Evolutionary conservation across 1,140 invertebrate genomes (phyloP), one percentile per base, ranked within the genome.

Genomic region (Leguminivora glycinivorella): DNA sequence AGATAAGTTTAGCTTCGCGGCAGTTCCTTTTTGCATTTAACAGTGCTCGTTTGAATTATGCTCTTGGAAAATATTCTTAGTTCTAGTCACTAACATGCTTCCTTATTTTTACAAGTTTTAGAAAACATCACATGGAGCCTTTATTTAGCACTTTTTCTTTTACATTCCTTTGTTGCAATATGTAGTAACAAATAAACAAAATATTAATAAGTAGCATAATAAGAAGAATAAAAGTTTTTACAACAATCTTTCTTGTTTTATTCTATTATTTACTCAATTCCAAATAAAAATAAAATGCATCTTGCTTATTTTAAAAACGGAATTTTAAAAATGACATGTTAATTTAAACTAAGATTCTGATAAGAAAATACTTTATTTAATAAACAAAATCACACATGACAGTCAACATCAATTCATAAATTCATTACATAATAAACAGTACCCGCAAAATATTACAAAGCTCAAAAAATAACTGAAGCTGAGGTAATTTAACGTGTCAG

Each of bases 11-110:
- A 72, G 38, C 72, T 77, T 72, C 29, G 34, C 66, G 77, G 58
- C 74, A 80, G 82, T 83, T 87, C 78, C 83, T 80, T 80, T 31
- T 58, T 80, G 84, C 84, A 86, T 87, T 89, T 85, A 81, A 69
- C 47, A 52, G 74, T 52, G 58, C 58, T 77, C 58, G 71, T 79
- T 73, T 73, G 70, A 72, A 73, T 76, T 77, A 73, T 79, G 74
- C 77, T 78, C 69, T 77, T 75, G 47, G 58, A 72, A 78, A 77
- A 76, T 22, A 56, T 56, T 72, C 75, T 79, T 87, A 84, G 80
- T 79, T 88, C 86, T 88, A 88, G 85, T 88, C 86, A 87, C 72
- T 74, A 72, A 73, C 74, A 74, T 72, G 75, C 86, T 87, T 88
- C 84, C 74, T 76, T 76, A 63, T 66, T 69, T 70, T 72, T 68